phyloP scores from a whole-genome alignment of 2,888 invertebrate genomes.

The Neocrepidodera transversa region DNA sequence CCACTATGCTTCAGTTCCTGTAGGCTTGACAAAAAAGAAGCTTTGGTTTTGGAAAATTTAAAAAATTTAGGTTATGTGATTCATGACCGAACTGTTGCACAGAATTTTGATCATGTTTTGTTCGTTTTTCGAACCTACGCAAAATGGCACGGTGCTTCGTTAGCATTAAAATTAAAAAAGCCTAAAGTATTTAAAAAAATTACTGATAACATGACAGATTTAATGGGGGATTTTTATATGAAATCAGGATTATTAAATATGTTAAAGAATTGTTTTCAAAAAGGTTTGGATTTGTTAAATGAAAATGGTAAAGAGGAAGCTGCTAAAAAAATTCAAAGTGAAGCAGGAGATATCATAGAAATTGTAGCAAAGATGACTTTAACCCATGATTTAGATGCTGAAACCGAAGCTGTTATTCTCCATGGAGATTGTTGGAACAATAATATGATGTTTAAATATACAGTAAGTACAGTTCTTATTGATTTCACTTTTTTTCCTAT shows the following conservation, averaged over 20 bases:
- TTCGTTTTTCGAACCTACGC: constrained; percentile 43
- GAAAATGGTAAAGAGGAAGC: constrained; percentile 17
- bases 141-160: constrained; percentile 43
- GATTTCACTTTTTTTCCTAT: too few species aligned
- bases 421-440: constrained; percentile 54
- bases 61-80: constrained; percentile 44
- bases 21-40: constrained; percentile 42
- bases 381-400: constrained; percentile 8
- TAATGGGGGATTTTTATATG: constrained; percentile 38
- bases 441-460: constrained; percentile 52
- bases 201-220: constrained; percentile 32
- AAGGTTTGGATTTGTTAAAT: constrained; percentile 35
- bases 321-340: constrained; percentile 38
- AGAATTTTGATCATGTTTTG: constrained; percentile 48
- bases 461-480: too few species aligned
- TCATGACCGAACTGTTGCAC: constrained; percentile 43
- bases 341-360: constrained; percentile 31
- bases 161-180: constrained; percentile 41
- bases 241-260: constrained; percentile 32
- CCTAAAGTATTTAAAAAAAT: constrained; percentile 39
- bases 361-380: constrained; percentile 22
- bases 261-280: constrained; percentile 33
- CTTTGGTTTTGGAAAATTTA: constrained; percentile 46
- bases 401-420: constrained; percentile 17
- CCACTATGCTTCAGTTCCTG: constrained; percentile 46